Base-by-base conservation (phyloP, 1,140 invertebrate genomes). In the Macrostomum lignano region DNA sequence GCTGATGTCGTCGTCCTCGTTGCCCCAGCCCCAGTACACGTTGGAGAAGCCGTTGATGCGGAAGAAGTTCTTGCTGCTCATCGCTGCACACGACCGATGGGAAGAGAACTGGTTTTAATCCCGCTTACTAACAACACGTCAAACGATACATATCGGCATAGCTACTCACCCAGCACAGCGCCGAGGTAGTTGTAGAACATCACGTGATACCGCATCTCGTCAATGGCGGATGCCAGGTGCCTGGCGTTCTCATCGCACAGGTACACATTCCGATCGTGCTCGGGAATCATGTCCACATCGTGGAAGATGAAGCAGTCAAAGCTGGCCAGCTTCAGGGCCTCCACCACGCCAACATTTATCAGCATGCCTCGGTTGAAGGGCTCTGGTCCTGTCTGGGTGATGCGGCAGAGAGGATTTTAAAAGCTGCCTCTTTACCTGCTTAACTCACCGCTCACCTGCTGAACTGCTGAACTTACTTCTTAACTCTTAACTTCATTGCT, bases 31-130 rank as follows among this genome's bases (percentile, higher is more conserved):
- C 62, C 68, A 77, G 56, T 73, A 84, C 17, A 67, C 52, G 58
- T 84, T 86, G 9, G 75, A 77, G 64, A 84, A 86, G 2, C 84
- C 82, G 60, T 93, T 91, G 2, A 78, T 68, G 40, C 56, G 51
- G 36, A 67, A 60, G 51, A 72, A 84, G 41, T 69, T 66, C 9
- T 64, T 52, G 26, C 39, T 39, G 33, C 47, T 54, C 21, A 55
- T n/a, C n/a, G n/a, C n/a, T n/a, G n/a, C n/a, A n/a, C n/a, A n/a
- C n/a, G n/a, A n/a, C n/a, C n/a, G n/a, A n/a, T n/a, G n/a, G n/a
- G n/a, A n/a, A n/a, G n/a, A n/a, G n/a, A n/a, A n/a, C n/a, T n/a
- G n/a, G n/a, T n/a, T n/a, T n/a, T n/a, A n/a, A n/a, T n/a, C n/a
- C n/a, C n/a, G n/a, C n/a, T n/a, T n/a, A n/a, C n/a, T n/a, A n/a